Percentiles rank a stretch among this genome's conserved stretches.
These are phyloP conservation scores for Brenthis ino DNA, from an alignment of 2,888 invertebrate species.

Conservation along the genomic window DNA sequence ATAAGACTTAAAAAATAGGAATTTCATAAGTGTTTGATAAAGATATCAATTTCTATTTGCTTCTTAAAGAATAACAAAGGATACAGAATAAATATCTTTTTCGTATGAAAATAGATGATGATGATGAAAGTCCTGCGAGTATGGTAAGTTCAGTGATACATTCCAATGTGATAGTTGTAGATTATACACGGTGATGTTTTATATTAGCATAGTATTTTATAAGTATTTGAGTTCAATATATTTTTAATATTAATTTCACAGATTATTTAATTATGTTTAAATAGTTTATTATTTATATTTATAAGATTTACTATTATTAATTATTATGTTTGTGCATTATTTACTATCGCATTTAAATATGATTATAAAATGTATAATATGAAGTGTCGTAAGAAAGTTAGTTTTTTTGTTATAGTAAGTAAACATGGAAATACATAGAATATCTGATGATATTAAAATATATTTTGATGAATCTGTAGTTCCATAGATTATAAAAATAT, in stretches of 20 bases:
- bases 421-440: background rate
- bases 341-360: conserved; percentile 14
- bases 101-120: no score
- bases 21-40: background rate
- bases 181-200: conserved; percentile 42
- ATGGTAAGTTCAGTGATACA: conserved; percentile 45
- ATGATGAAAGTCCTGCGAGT: no score
- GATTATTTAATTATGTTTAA: conserved; percentile 7
- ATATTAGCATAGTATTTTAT: background rate
- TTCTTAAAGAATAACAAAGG: no score
- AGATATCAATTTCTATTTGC: no score
- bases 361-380: background rate
- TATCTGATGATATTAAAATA: background rate
- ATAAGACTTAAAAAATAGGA: conserved; percentile 9
- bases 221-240: background rate
- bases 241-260: background rate
- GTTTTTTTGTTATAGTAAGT: conserved; percentile 3
- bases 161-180: conserved; percentile 51
- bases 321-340: conserved; percentile 4
- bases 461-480: no score
- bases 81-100: no score
- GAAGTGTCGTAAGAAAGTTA: background rate
- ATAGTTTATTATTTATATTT: background rate
- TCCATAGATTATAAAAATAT: no score
- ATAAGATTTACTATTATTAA: no score